Percentiles rank a stretch among this genome's conserved stretches.
phyloP scores from a whole-genome alignment of 1,140 invertebrate genomes.

The Penaeus vannamei region DNA sequence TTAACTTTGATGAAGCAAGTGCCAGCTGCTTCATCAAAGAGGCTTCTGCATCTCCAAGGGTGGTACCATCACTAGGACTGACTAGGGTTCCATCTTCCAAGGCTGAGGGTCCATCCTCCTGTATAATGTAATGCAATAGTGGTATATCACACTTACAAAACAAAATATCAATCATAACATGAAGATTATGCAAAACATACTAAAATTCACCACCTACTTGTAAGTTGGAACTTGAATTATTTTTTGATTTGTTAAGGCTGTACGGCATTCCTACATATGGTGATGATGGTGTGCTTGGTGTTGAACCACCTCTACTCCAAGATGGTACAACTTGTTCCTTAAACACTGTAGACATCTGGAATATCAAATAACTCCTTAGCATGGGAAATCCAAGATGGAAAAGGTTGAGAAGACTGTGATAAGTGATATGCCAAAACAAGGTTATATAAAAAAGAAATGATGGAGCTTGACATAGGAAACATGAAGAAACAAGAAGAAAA shows the following conservation, averaged over 20 bases:
- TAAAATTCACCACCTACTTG: slow-evolving; percentile 30
- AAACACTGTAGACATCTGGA: slow-evolving; percentile 52
- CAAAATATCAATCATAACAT: not conserved
- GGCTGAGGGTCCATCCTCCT: slow-evolving; percentile 33
- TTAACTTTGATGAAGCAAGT: slow-evolving; percentile 40
- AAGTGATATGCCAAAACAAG: too few relatives aligned
- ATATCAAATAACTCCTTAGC: not conserved
- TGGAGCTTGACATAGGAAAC: too few relatives aligned
- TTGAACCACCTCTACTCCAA: slow-evolving; percentile 50
- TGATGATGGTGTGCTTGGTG: slow-evolving; percentile 56
- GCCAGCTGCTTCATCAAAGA: slow-evolving; percentile 58
- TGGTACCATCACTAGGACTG: slow-evolving; percentile 61
- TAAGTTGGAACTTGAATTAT: slow-evolving; percentile 6
- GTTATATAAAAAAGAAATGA: too few relatives aligned
- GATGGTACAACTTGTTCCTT: slow-evolving; percentile 48
- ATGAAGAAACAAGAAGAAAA: too few relatives aligned
- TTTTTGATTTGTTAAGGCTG: slow-evolving; percentile 35
- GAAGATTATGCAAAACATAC: not conserved
- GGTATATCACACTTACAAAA: not conserved
- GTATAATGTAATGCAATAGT: not conserved
- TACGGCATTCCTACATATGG: slow-evolving; percentile 48
- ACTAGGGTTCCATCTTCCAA: slow-evolving; percentile 39
- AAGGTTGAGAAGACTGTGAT: too few relatives aligned
- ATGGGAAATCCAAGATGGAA: too few relatives aligned
- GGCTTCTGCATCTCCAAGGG: slow-evolving; percentile 39